phyloP scores from a whole-genome alignment of 1,140 invertebrate genomes.

The Drosophila punjabiensis region DNA sequence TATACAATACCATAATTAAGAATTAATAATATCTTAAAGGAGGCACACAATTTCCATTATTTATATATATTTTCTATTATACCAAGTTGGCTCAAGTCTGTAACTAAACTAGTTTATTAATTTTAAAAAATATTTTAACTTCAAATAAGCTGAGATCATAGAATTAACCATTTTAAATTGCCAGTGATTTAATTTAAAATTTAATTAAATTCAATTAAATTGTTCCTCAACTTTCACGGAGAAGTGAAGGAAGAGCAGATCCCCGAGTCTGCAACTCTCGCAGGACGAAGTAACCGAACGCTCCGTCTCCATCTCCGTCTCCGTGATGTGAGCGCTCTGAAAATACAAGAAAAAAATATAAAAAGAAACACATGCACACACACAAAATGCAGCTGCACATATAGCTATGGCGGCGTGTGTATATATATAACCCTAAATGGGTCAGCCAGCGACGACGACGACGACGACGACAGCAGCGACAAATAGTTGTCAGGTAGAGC shows the following conservation, averaged over 20 bases:
- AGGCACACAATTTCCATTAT: no score
- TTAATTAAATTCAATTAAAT: no score
- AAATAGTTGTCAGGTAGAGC: constrained; percentile 72
- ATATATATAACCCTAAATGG: constrained; percentile 60
- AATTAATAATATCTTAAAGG: no score
- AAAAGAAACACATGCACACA: neutral
- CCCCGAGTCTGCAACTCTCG: neutral
- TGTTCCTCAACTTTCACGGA: neutral
- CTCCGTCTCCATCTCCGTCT: neutral
- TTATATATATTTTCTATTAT: no score
- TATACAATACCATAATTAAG: no score
- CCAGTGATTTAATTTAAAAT: no score
- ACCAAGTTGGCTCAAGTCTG: no score
- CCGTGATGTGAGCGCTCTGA: neutral
- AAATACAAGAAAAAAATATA: constrained; percentile 8
- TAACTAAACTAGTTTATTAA: no score
- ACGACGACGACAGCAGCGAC: constrained; percentile 43
- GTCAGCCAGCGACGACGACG: constrained; percentile 45
- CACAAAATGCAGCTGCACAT: constrained; percentile 26
- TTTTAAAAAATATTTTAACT: no score
- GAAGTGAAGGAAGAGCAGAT: neutral
- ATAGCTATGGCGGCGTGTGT: constrained; percentile 23
- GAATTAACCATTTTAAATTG: no score
- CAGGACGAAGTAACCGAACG: constrained; percentile 6
- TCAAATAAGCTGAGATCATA: no score